phyloP scores from a whole-genome alignment of 2,888 invertebrate genomes.

The Ctena decussata region DNA sequence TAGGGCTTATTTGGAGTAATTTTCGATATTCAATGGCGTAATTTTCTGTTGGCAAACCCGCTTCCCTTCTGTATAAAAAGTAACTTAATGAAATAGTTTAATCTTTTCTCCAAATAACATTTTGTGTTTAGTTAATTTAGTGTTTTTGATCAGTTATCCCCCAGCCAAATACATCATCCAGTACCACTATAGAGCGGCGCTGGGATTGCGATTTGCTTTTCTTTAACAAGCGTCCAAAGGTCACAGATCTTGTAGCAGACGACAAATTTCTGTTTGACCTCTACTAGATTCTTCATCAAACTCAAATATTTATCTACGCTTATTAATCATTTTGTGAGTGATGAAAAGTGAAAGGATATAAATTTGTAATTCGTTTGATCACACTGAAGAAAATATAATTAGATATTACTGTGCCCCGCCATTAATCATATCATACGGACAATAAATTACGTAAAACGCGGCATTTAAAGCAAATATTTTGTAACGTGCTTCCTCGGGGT shows the following conservation, averaged over 20 bases:
- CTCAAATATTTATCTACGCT: constrained; percentile 70
- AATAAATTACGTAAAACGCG: neutral
- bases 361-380: constrained; percentile 9
- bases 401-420: neutral
- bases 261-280: constrained; percentile 12
- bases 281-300: constrained; percentile 10
- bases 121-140: constrained; percentile 70
- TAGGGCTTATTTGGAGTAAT: constrained; percentile 67
- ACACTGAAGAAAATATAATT: constrained; percentile 6
- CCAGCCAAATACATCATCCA: constrained; percentile 49
- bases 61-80: constrained; percentile 57
- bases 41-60: constrained; percentile 62
- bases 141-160: constrained; percentile 31
- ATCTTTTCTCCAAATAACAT: constrained; percentile 68
- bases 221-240: constrained; percentile 13
- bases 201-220: constrained; percentile 29
- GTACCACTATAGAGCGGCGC: neutral
- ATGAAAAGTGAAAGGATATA: constrained; percentile 33
- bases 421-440: neutral
- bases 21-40: constrained; percentile 65
- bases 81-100: constrained; percentile 69
- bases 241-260: constrained; percentile 7
- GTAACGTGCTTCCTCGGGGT: too few relatives aligned
- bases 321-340: constrained; percentile 66
- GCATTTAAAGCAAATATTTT: too few relatives aligned